phyloP scores from a whole-genome alignment of 2,888 invertebrate species.

The Myopa testacea region DNA sequence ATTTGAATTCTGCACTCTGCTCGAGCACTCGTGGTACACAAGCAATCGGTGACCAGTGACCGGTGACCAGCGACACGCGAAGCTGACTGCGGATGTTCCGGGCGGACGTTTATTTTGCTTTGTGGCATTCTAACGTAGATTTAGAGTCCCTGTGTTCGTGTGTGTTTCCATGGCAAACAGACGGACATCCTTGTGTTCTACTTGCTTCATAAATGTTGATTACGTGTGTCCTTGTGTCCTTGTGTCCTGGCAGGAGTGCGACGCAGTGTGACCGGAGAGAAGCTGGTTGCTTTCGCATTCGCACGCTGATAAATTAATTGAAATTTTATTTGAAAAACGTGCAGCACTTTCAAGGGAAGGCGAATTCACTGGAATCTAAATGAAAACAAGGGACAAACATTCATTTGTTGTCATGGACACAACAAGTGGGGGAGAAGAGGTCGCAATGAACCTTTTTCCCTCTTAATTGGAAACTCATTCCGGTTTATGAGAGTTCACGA shows the following conservation, averaged over 20 bases:
- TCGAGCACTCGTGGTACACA: background rate
- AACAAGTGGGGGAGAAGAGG: too few species aligned
- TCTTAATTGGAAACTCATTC: too few species aligned
- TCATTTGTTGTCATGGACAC: too few species aligned
- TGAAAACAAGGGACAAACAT: too few species aligned
- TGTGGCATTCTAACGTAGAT: background rate
- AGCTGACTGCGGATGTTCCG: slow-evolving; percentile 10
- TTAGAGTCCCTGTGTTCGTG: background rate
- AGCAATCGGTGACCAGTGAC: background rate
- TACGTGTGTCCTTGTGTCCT: slow-evolving; percentile 8
- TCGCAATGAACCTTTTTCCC: too few species aligned
- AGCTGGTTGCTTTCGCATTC: background rate
- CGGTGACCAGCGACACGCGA: slow-evolving; percentile 8
- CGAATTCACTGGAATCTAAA: background rate
- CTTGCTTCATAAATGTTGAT: slow-evolving; percentile 13
- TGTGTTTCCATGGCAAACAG: too few species aligned
- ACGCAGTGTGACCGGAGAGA: background rate
- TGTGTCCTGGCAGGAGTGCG: too few species aligned
- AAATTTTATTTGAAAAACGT: slow-evolving; percentile 31
- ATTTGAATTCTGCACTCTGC: slow-evolving; percentile 2
- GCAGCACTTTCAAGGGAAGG: background rate
- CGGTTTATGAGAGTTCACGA: too few species aligned
- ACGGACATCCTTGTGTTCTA: slow-evolving; percentile 5
- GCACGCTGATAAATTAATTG: slow-evolving; percentile 30
- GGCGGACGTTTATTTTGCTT: slow-evolving; percentile 2